These are phyloP conservation scores for Cyanoderma ruficeps DNA, from an alignment of 2,113 vertebrate species.

Conservation along the genomic window DNA sequence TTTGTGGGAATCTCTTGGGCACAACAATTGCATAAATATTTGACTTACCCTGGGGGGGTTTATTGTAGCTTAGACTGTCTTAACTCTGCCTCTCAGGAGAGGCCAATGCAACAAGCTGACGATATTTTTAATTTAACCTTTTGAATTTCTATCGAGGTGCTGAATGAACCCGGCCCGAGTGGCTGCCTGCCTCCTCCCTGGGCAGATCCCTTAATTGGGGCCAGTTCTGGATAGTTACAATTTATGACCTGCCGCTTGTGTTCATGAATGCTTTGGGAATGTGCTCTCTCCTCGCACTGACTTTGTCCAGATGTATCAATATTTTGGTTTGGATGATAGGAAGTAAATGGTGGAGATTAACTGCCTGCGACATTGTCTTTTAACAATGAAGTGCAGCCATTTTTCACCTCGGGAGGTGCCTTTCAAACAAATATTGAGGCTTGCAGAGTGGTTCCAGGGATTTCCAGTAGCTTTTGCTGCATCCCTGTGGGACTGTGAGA, in stretches of 20 bases:
- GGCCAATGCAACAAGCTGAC: not conserved
- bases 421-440: not conserved
- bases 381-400: conserved; percentile 12
- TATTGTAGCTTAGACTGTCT: not conserved
- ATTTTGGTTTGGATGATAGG: conserved; percentile 69
- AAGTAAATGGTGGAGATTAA: conserved; percentile 66
- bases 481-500: not conserved
- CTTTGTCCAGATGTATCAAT: conserved; percentile 72
- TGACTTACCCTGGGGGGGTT: not conserved
- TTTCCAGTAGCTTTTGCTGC: not conserved
- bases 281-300: conserved; percentile 44
- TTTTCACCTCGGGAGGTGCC: not conserved
- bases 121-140: conserved; percentile 14
- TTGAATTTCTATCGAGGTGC: not conserved
- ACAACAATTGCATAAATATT: not conserved
- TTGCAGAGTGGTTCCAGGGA: not conserved
- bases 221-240: conserved; percentile 25
- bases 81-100: not conserved
- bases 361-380: conserved; percentile 33
- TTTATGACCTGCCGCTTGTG: conserved; percentile 60
- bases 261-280: conserved; percentile 51
- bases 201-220: not conserved
- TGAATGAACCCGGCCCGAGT: not conserved
- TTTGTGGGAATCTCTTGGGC: not conserved
- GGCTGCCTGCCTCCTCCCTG: not conserved